A percentile compares a stretch with the other conserved stretches of the same genome.
Evolutionary conservation across 2,113 vertebrate species (phyloP).

Genomic region (Clarias macrocephalus): DNA sequence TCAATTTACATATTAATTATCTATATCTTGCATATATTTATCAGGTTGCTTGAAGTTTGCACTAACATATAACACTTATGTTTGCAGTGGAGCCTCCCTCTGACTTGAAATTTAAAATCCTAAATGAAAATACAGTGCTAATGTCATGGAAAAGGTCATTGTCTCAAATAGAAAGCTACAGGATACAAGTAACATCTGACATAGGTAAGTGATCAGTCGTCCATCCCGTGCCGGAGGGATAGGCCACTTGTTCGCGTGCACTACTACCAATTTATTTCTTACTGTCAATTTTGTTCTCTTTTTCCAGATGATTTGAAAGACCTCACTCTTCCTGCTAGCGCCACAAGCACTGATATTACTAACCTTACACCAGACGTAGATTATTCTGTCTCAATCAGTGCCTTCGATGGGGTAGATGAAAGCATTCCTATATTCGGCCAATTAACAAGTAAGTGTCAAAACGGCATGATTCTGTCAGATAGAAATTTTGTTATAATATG

Average conservation of each 20-base stretch:
- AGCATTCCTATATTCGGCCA: constrained; percentile 94
- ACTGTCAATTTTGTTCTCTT: constrained; percentile 19
- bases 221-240: background rate
- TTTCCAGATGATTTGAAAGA: constrained; percentile 88
- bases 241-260: background rate
- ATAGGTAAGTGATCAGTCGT: constrained; percentile 76
- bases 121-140: constrained; percentile 97
- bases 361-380: constrained; percentile 85
- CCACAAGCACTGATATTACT: constrained; percentile 83
- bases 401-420: constrained; percentile 84
- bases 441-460: constrained; percentile 86
- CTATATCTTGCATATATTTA: constrained; percentile 68
- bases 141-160: constrained; percentile 91
- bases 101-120: constrained; percentile 98
- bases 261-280: background rate
- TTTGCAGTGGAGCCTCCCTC: constrained; percentile 96
- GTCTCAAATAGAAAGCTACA: constrained; percentile 86
- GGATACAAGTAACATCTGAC: constrained; percentile 86
- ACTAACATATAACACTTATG: constrained; percentile 63
- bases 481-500: background rate
- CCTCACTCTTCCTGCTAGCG: constrained; percentile 79
- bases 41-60: constrained; percentile 49
- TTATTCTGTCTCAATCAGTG: constrained; percentile 88
- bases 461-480: background rate
- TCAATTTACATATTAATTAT: constrained; percentile 58